These are phyloP conservation scores for Augiades crinisus DNA, from an alignment of 2,888 invertebrate genomes.

Conservation along the genomic window DNA sequence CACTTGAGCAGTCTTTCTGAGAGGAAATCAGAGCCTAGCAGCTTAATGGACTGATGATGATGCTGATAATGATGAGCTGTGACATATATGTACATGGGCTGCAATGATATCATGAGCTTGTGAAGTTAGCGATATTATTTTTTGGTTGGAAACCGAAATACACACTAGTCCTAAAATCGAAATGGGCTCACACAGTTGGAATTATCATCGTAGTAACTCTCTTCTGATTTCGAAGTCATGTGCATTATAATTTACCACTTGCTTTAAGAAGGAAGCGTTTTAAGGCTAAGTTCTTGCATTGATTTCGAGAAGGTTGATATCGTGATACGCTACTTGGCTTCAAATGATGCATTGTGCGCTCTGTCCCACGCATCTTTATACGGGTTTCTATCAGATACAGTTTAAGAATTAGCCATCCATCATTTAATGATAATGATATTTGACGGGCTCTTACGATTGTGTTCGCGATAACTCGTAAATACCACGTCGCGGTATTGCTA, in stretches of 20 bases:
- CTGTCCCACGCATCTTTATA: conserved; percentile 76
- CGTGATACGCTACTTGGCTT: conserved; percentile 43
- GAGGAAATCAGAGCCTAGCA: too few species aligned
- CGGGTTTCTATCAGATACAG: conserved; percentile 63
- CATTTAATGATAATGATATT: conserved; percentile 74
- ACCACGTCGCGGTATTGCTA: conserved; percentile 37
- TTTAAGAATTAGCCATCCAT: conserved; percentile 70
- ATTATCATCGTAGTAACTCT: neutral
- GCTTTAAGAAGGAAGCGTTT: too few species aligned
- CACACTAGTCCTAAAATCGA: too few species aligned
- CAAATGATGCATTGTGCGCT: conserved; percentile 70
- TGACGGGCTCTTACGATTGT: conserved; percentile 68
- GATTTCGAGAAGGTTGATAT: conserved; percentile 16
- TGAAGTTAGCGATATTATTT: too few species aligned
- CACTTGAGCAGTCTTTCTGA: too few species aligned
- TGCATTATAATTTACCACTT: too few species aligned
- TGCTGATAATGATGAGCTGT: too few species aligned
- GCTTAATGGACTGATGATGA: too few species aligned
- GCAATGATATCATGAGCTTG: too few species aligned
- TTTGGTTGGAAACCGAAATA: too few species aligned
- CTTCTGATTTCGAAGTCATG: neutral
- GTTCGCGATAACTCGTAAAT: conserved; percentile 59
- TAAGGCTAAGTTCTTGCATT: conserved; percentile 7
- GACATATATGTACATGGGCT: too few species aligned
- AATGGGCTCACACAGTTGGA: too few species aligned